Evolutionary conservation across 2,113 vertebrate species (phyloP).

Genomic region (Isurus oxyrinchus): DNA sequence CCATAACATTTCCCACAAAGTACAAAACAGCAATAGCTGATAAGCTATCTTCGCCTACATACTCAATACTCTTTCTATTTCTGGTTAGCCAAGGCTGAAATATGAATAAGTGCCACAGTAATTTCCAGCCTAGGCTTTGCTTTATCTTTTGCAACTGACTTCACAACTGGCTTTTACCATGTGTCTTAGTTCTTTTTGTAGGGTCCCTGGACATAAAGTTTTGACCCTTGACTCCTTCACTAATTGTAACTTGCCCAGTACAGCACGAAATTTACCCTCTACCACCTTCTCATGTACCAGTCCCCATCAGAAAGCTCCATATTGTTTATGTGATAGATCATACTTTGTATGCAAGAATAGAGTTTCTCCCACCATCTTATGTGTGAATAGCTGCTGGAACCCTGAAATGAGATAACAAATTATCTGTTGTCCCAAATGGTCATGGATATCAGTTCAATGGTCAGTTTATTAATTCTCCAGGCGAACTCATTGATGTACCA

Average conservation of each 20-base stretch:
- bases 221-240: neutral
- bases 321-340: neutral
- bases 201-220: neutral
- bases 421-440: neutral
- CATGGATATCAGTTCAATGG: neutral
- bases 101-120: neutral
- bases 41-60: neutral
- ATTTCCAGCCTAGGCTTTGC: neutral
- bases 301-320: neutral
- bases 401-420: neutral
- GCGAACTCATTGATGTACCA: neutral
- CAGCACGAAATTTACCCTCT: neutral
- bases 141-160: neutral
- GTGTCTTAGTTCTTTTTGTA: neutral
- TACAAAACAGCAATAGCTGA: neutral
- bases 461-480: neutral
- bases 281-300: neutral
- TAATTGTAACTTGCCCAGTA: neutral
- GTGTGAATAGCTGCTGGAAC: neutral
- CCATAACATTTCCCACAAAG: neutral
- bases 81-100: neutral
- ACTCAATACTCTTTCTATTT: neutral
- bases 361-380: neutral
- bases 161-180: neutral
- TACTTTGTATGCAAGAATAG: constrained; percentile 4